Percentiles rank a stretch among this genome's conserved stretches.
Evolutionary conservation across 2,888 invertebrate genomes (phyloP).

Genomic region (Phengaris alcon): DNA sequence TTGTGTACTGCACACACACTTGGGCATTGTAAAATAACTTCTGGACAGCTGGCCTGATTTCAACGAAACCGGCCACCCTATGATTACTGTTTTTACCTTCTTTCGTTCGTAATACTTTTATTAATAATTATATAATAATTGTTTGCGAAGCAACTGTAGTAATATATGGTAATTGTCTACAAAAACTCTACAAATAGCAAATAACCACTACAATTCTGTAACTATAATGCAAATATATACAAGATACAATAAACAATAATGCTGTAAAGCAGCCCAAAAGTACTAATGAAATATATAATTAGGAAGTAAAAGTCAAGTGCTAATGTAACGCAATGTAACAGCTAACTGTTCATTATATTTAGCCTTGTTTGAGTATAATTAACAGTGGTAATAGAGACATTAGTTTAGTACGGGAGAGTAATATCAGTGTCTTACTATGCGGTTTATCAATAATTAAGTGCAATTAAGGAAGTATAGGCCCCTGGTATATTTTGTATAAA

Average conservation of each 20-base stretch:
- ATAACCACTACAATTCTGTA: background rate
- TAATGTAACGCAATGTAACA: slow-evolving; percentile 5
- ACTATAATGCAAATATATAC: background rate
- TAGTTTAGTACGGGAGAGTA: background rate
- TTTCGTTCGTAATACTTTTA: no score
- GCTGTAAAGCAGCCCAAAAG: background rate
- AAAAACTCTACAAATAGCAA: no score
- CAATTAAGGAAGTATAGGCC: background rate
- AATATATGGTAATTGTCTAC: no score
- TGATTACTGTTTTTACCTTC: no score
- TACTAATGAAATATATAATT: slow-evolving; percentile 12
- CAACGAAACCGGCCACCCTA: background rate
- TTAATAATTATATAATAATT: no score
- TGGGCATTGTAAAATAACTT: no score
- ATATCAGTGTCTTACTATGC: background rate
- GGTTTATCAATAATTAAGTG: no score
- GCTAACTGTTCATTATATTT: slow-evolving; percentile 3
- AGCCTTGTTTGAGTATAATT: slow-evolving; percentile 1
- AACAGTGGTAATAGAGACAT: background rate
- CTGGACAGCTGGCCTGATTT: no score
- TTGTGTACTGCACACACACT: no score
- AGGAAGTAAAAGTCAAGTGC: slow-evolving; percentile 15
- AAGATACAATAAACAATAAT: background rate
- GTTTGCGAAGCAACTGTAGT: no score
- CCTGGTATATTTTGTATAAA: no score